These are phyloP conservation scores for Pachypsylla venusta DNA, from an alignment of 1,140 invertebrate genomes.

Conservation along the genomic window DNA sequence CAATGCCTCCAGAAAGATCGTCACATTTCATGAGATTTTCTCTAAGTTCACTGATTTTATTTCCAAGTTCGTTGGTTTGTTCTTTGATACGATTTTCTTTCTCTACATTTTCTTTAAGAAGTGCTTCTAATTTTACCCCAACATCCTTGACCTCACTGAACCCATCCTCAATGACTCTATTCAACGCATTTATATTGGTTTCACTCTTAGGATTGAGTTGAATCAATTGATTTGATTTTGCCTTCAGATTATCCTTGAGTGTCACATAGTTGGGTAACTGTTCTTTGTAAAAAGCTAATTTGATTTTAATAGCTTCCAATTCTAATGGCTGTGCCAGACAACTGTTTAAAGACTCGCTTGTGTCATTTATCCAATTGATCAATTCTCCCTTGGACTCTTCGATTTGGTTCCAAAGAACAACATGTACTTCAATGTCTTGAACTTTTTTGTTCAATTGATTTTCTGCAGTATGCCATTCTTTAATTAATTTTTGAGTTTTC, in stretches of 20 bases:
- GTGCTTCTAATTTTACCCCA: constrained; percentile 55
- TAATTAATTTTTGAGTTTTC: constrained; percentile 42
- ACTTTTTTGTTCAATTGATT: constrained; percentile 49
- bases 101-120: constrained; percentile 50
- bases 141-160: constrained; percentile 58
- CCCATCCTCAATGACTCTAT: constrained; percentile 53
- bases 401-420: constrained; percentile 82
- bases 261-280: constrained; percentile 63
- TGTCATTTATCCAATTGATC: constrained; percentile 66
- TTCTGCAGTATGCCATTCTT: constrained; percentile 57
- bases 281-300: constrained; percentile 67
- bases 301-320: constrained; percentile 57
- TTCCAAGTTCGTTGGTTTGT: constrained; percentile 50
- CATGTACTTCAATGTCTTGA: constrained; percentile 69
- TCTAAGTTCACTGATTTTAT: constrained; percentile 54
- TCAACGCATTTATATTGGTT: constrained; percentile 49
- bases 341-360: constrained; percentile 53
- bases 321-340: constrained; percentile 60
- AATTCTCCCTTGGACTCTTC: constrained; percentile 70
- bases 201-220: constrained; percentile 59
- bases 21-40: constrained; percentile 82
- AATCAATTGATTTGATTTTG: constrained; percentile 63
- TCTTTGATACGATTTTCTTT: constrained; percentile 54
- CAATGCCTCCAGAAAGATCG: constrained; percentile 73
- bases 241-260: constrained; percentile 53